Evolutionary conservation across 2,113 vertebrate genomes (phyloP), one percentile per base, ranked within the genome.

Genomic region (Phyllostomus discolor): DNA sequence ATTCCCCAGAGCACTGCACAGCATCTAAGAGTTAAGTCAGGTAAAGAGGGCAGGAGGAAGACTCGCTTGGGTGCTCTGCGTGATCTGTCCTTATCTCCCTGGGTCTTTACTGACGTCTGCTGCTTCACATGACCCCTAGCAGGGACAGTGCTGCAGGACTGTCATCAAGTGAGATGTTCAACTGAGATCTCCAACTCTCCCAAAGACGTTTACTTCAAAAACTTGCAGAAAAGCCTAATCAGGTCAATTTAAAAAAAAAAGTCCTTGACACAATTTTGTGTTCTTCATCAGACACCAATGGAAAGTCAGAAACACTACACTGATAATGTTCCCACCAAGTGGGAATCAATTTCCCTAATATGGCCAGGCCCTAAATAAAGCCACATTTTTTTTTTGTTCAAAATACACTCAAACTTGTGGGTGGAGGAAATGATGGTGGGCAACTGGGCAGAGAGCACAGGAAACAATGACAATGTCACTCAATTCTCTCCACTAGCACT

Each of bases 341-440:
- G 28, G 88, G 88, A 95, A 90, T 96, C 92, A 88, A 80, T 82
- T 97, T 91, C 73, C 90, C 80, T 94, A 96, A 92, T 62, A 95
- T 72, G 85, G 90, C 67, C 78, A 82, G 62, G 28, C 43, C 85
- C 94, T 95, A 96, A 94, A 96, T 86, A 95, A 50, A 97, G 80
- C 50, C 85, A 66, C 79, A 22, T 1, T 48, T 81, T 91, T 50
- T 67, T 87, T 50, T 41, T 78, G 59, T 59, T 75, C 78, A 90
- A 96, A 95, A 90, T 43, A 69, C 26, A 93, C 48, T 83, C 33
- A 81, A 87, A 91, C 35, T 69, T 76, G 81, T 4, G 31, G 78
- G 22, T 43, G 24, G 54, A 86, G 75, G 54, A 84, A 89, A 54
- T 19, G 26, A 43, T 31, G 41, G 43, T 79, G 38, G 84, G 69